phyloP scores from a whole-genome alignment of 2,888 invertebrate species.

The Zhengitettix transpicula region DNA sequence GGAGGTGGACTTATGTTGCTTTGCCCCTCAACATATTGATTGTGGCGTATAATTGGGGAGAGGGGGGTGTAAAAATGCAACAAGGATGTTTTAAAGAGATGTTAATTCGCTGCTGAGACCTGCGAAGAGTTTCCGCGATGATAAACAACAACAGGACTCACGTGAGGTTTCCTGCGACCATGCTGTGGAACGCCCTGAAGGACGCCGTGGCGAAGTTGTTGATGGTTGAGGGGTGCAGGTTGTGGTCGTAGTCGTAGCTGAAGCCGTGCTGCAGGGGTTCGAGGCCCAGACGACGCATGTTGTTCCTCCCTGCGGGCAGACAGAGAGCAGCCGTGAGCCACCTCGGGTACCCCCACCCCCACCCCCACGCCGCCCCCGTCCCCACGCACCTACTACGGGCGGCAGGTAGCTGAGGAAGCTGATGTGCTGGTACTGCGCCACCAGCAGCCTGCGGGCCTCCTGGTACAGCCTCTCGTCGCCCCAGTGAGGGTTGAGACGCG shows the following conservation, averaged over 20 bases:
- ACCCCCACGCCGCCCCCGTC: too few species aligned
- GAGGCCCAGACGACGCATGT: background rate
- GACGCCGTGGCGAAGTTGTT: conserved; percentile 48
- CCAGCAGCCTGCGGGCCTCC: conserved; percentile 34
- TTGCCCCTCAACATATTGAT: too few species aligned
- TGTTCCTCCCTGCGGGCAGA: background rate
- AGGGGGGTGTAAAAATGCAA: too few species aligned
- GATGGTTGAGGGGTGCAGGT: conserved; percentile 23
- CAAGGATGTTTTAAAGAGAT: too few species aligned
- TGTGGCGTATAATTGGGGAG: too few species aligned
- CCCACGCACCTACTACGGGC: conserved; percentile 26
- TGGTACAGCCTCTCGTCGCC: conserved; percentile 37
- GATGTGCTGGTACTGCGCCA: conserved; percentile 40
- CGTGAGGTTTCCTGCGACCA: conserved; percentile 32
- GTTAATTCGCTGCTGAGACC: too few species aligned
- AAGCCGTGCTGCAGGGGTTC: background rate
- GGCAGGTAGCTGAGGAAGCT: conserved; percentile 42
- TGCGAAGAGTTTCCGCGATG: too few species aligned
- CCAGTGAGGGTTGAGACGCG: conserved; percentile 37
- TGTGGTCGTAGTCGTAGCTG: background rate
- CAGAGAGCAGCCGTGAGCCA: too few species aligned
- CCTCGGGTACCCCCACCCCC: too few species aligned
- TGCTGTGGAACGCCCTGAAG: conserved; percentile 44
- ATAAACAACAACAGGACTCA: conserved; percentile 6
- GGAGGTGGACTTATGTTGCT: too few species aligned